phyloP scores from a whole-genome alignment of 1,140 invertebrate genomes.

The Brachionus sp. region DNA sequence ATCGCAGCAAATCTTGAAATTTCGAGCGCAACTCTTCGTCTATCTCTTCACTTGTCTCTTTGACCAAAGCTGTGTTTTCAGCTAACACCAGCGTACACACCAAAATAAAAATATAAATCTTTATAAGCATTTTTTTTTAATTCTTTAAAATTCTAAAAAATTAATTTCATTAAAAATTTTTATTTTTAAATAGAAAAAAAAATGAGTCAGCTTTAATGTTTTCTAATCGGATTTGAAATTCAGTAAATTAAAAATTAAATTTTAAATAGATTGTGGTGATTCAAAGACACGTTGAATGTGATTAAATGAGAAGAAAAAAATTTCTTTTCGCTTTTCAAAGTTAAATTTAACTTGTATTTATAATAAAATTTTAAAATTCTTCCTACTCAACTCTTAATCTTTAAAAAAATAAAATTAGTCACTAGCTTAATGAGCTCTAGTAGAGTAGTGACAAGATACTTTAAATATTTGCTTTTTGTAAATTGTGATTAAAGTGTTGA shows the following conservation, averaged over 20 bases:
- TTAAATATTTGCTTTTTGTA: background rate
- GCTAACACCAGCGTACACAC: background rate
- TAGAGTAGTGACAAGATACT: background rate
- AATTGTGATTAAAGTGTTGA: background rate
- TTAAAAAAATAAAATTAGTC: background rate
- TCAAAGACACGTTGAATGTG: no score
- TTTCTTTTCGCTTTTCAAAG: background rate
- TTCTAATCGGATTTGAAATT: background rate
- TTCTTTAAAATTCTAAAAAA: background rate
- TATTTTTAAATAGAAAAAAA: background rate
- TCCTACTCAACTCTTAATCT: background rate
- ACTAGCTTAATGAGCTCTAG: background rate
- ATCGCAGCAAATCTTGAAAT: background rate
- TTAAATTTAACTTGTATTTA: background rate
- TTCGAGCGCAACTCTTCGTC: background rate
- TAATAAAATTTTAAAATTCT: background rate
- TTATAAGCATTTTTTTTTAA: background rate
- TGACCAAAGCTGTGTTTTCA: background rate
- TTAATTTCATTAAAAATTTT: no score
- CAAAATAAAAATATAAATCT: background rate
- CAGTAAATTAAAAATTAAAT: background rate
- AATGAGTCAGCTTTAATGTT: background rate
- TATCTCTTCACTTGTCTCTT: background rate
- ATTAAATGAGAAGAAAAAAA: background rate
- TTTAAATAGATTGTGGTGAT: no score